phyloP scores from a whole-genome alignment of 35 echinoderm and acorn worm genomes.

The Chiridota heheva region DNA sequence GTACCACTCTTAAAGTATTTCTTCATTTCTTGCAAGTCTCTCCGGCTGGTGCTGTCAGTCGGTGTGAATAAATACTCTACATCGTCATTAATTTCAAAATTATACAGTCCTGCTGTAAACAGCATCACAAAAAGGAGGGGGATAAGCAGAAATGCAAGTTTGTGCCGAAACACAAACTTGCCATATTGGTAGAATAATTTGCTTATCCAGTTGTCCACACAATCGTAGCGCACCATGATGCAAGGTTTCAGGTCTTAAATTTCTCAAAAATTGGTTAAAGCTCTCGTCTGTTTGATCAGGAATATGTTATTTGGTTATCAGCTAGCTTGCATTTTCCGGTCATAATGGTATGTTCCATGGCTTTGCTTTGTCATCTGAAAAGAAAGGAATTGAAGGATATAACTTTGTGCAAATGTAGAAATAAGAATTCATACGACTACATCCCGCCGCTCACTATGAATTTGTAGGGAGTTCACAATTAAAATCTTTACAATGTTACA shows the following conservation, averaged over 20 bases:
- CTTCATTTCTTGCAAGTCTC: conserved; percentile 37
- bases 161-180: conserved; percentile 54
- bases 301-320: no score
- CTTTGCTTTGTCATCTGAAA: no score
- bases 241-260: not conserved
- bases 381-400: no score
- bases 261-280: no score
- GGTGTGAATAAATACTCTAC: conserved; percentile 88
- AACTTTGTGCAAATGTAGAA: no score
- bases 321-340: no score
- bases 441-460: no score
- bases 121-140: conserved; percentile 58
- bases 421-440: no score
- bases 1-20: conserved; percentile 52
- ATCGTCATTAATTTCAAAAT: conserved; percentile 58
- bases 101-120: conserved; percentile 46
- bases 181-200: conserved; percentile 69
- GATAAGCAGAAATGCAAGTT: conserved; percentile 67
- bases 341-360: no score
- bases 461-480: no score
- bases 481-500: no score
- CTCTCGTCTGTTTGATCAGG: no score
- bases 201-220: conserved; percentile 74
- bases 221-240: conserved; percentile 77
- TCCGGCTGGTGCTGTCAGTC: conserved; percentile 41